phyloP scores from a whole-genome alignment of 23 tunicate species.

The Corella eumyota region DNA sequence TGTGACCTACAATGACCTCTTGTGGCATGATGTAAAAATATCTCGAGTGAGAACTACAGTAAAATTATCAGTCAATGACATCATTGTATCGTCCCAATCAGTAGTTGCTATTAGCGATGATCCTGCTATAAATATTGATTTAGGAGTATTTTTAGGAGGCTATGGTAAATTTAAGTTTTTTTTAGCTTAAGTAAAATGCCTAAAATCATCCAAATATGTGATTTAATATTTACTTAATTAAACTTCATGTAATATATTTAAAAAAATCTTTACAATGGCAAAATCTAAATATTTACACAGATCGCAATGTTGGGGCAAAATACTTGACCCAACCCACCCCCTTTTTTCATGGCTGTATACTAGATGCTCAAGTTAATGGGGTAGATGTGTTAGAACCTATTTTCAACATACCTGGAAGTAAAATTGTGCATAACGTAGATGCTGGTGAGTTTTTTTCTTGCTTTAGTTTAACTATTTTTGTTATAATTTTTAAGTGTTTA shows the following conservation, averaged over 20 bases:
- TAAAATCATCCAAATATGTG: not conserved
- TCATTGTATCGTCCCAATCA: constrained; percentile 24
- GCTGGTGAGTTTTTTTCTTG: constrained; percentile 26
- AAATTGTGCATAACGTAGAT: constrained; percentile 42
- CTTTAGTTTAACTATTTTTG: not conserved
- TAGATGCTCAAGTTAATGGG: constrained; percentile 36
- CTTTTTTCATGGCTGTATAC: constrained; percentile 59
- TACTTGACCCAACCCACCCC: constrained; percentile 14
- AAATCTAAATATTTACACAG: too few species aligned
- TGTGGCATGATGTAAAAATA: constrained; percentile 56
- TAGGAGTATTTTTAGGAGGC: constrained; percentile 80
- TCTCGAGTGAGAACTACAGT: constrained; percentile 16
- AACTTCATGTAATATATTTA: too few species aligned
- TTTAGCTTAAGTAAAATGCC: not conserved
- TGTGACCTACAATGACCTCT: constrained; percentile 27
- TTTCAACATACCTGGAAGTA: constrained; percentile 11
- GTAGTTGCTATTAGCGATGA: constrained; percentile 1
- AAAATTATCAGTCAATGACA: constrained; percentile 32
- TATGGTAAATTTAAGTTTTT: constrained; percentile 27
- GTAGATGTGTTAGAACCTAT: constrained; percentile 54
- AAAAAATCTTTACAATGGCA: too few species aligned
- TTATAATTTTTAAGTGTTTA: not conserved
- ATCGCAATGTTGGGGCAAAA: constrained; percentile 18
- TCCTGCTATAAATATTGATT: constrained; percentile 16
- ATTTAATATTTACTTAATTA: not conserved